These are phyloP conservation scores for Deroptyus accipitrinus DNA, from an alignment of 2,113 vertebrate species.

Conservation along the genomic window DNA sequence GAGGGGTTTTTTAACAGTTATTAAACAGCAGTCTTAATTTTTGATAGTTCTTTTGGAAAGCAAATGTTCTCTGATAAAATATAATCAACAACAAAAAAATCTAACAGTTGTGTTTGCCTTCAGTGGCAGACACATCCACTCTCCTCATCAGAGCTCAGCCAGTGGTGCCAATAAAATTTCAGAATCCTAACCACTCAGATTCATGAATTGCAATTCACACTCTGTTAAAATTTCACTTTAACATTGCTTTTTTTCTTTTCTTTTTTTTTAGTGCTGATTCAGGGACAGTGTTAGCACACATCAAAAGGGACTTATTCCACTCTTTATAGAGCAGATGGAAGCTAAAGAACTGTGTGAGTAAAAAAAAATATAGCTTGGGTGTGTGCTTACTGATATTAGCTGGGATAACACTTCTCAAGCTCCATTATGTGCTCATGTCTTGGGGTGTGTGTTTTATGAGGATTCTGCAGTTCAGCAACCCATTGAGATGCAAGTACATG, in stretches of 20 bases:
- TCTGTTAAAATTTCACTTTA: not conserved
- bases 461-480: not conserved
- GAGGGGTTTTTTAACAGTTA: not conserved
- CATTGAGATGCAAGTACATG: not conserved
- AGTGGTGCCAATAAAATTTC: not conserved
- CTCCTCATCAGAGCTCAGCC: not conserved
- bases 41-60: not conserved
- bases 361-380: not conserved
- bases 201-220: not conserved
- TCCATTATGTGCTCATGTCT: not conserved
- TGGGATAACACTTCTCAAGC: not conserved
- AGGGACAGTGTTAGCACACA: constrained; percentile 3
- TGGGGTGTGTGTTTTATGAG: not conserved
- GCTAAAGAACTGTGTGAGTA: not conserved
- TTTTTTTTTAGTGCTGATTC: not conserved
- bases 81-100: not conserved
- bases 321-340: constrained; percentile 47
- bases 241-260: not conserved
- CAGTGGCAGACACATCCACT: not conserved
- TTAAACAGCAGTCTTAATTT: not conserved
- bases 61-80: not conserved
- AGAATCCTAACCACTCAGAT: not conserved
- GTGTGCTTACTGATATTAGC: not conserved
- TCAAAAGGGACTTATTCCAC: constrained; percentile 35
- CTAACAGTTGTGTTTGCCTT: not conserved